These are phyloP conservation scores for Trichonephila inaurata DNA, from an alignment of 1,140 invertebrate species.

Conservation along the genomic window DNA sequence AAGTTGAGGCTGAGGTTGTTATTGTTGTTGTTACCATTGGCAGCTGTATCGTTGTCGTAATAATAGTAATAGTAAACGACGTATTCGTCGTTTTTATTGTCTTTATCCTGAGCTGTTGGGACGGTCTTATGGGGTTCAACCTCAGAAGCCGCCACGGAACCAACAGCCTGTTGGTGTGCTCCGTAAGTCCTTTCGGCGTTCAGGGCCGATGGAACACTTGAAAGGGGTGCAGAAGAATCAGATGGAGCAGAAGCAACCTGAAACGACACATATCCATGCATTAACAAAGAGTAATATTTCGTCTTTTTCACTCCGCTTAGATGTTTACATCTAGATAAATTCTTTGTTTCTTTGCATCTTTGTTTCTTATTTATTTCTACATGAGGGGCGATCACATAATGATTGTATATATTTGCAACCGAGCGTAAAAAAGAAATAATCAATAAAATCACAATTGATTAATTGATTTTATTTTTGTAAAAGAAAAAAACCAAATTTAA, in stretches of 20 bases:
- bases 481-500: no score
- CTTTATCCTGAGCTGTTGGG: conserved; percentile 67
- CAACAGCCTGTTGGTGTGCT: conserved; percentile 19
- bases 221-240: neutral
- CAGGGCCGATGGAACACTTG: neutral
- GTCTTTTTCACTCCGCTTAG: no score
- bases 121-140: conserved; percentile 21
- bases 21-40: neutral
- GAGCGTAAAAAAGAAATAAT: no score
- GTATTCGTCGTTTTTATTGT: conserved; percentile 66
- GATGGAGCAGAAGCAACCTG: neutral
- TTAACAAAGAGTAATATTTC: no score
- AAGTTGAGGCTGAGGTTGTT: conserved; percentile 70
- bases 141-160: conserved; percentile 70
- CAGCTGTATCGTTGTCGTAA: conserved; percentile 67
- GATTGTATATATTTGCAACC: no score
- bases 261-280: neutral
- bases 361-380: no score
- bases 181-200: conserved; percentile 19
- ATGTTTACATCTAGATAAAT: no score
- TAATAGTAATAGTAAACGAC: conserved; percentile 77
- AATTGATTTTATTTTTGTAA: no score
- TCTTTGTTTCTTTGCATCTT: no score
- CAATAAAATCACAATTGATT: no score
- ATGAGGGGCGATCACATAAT: no score